Conservation (phyloP, 2,888 invertebrate species). For the Toxonevra muliebris region DNA sequence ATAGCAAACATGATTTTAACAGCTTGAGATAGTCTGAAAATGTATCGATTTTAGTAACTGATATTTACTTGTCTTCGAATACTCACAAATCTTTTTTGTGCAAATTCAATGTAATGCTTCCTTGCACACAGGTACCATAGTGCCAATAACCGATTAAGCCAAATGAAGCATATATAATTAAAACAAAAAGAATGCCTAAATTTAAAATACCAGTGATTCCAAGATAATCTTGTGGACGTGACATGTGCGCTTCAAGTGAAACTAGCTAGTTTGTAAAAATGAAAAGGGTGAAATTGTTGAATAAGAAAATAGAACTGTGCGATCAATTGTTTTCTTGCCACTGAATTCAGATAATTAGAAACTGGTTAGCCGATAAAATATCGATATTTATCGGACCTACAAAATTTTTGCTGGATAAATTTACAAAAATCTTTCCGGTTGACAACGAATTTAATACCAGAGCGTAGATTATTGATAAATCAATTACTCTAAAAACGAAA, state of each 20-base stretch:
- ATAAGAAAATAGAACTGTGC: too few species aligned
- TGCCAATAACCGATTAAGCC: conserved; percentile 93
- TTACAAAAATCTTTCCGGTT: too few species aligned
- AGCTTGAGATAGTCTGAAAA: conserved; percentile 75
- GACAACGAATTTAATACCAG: too few species aligned
- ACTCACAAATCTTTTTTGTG: conserved; percentile 78
- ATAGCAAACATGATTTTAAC: conserved; percentile 81
- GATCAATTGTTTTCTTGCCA: too few species aligned
- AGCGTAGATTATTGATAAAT: too few species aligned
- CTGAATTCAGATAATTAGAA: too few species aligned
- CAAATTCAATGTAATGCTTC: conserved; percentile 88
- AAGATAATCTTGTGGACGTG: conserved; percentile 83
- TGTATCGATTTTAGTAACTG: neutral
- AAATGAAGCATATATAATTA: conserved; percentile 80
- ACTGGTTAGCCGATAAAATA: too few species aligned
- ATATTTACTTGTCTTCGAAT: neutral
- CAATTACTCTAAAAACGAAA: too few species aligned
- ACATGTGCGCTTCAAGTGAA: conserved; percentile 95
- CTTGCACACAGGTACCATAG: conserved; percentile 77
- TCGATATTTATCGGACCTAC: too few species aligned
- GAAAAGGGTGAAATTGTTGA: too few species aligned
- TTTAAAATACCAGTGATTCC: conserved; percentile 90
- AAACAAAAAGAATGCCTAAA: conserved; percentile 83
- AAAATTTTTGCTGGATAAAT: too few species aligned
- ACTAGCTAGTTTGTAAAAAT: conserved; percentile 73